Conservation (phyloP, 2,888 invertebrate genomes). For the Calameuta pallipes region DNA sequence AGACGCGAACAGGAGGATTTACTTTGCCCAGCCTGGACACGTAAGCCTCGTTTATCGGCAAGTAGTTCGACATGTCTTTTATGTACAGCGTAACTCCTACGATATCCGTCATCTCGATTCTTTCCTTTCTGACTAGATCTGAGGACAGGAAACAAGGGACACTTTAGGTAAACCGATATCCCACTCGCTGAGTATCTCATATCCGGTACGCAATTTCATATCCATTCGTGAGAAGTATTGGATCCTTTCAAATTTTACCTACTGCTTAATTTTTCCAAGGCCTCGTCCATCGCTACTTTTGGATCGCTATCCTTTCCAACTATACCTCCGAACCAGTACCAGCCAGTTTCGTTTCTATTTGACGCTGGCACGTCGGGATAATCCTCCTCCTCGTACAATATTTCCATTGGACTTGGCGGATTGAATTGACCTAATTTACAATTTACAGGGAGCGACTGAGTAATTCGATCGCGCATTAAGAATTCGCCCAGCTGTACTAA, state of each 20-base stretch:
- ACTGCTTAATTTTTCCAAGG: slow-evolving; percentile 83
- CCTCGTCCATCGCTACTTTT: slow-evolving; percentile 75
- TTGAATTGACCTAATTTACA: slow-evolving; percentile 62
- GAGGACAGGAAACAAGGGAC: slow-evolving; percentile 11
- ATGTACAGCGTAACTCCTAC: slow-evolving; percentile 88
- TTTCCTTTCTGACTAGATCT: slow-evolving; percentile 60
- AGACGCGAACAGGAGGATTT: slow-evolving; percentile 88
- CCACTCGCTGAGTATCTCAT: background rate
- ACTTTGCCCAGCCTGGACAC: slow-evolving; percentile 77
- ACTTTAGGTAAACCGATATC: background rate
- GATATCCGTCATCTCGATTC: slow-evolving; percentile 70
- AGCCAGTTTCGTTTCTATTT: slow-evolving; percentile 79
- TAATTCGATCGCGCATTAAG: background rate
- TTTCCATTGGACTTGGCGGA: slow-evolving; percentile 67
- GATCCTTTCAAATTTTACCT: slow-evolving; percentile 68
- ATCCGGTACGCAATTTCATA: background rate
- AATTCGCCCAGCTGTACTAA: too few species aligned
- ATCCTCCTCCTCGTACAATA: slow-evolving; percentile 71
- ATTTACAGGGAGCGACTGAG: background rate
- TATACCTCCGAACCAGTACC: slow-evolving; percentile 87
- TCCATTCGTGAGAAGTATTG: background rate
- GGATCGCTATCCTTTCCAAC: slow-evolving; percentile 77
- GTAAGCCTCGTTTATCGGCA: slow-evolving; percentile 82
- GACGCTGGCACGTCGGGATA: slow-evolving; percentile 74
- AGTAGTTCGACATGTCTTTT: slow-evolving; percentile 84